A percentile compares a stretch with the other conserved stretches of the same genome.
These are phyloP conservation scores for Dinothrombium tinctorium DNA, from an alignment of 1,140 invertebrate species.

Conservation along the genomic window DNA sequence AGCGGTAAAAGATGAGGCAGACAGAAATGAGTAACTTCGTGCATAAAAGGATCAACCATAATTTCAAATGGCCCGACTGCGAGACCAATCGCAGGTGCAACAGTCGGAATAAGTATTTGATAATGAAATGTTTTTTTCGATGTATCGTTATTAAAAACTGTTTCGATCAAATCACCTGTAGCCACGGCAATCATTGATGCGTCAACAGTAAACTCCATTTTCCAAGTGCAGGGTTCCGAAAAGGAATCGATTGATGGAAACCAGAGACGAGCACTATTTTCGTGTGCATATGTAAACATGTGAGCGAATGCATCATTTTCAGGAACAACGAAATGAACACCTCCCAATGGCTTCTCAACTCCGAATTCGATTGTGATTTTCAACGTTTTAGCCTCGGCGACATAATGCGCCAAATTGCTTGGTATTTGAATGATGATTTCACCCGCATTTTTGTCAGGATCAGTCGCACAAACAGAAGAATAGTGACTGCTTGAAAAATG, in stretches of 20 bases:
- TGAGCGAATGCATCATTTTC: constrained; percentile 44
- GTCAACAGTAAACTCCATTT: constrained; percentile 86
- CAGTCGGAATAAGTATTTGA: constrained; percentile 59
- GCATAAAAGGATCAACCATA: constrained; percentile 88
- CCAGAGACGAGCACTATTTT: constrained; percentile 78
- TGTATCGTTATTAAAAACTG: constrained; percentile 74
- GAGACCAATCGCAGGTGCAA: constrained; percentile 82
- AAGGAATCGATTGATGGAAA: constrained; percentile 92
- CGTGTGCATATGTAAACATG: constrained; percentile 76
- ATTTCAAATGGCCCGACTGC: constrained; percentile 94
- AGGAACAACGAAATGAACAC: constrained; percentile 85
- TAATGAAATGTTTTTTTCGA: constrained; percentile 84
- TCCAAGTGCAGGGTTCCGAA: constrained; percentile 92
- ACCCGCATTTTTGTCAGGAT: constrained; percentile 50
- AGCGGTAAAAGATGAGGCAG: constrained; percentile 62
- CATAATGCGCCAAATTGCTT: constrained; percentile 46
- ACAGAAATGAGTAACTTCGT: constrained; percentile 93
- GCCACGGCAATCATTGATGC: constrained; percentile 77
- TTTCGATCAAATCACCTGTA: constrained; percentile 76
- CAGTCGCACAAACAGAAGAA: constrained; percentile 50
- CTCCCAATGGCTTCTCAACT: constrained; percentile 68
- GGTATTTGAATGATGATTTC: constrained; percentile 70
- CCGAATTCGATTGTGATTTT: constrained; percentile 80
- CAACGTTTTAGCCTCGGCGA: constrained; percentile 45
- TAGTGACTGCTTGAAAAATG: constrained; percentile 50